Base-by-base conservation (phyloP, 2,113 vertebrate species). In the Machaerirhynchus nigripectus region DNA sequence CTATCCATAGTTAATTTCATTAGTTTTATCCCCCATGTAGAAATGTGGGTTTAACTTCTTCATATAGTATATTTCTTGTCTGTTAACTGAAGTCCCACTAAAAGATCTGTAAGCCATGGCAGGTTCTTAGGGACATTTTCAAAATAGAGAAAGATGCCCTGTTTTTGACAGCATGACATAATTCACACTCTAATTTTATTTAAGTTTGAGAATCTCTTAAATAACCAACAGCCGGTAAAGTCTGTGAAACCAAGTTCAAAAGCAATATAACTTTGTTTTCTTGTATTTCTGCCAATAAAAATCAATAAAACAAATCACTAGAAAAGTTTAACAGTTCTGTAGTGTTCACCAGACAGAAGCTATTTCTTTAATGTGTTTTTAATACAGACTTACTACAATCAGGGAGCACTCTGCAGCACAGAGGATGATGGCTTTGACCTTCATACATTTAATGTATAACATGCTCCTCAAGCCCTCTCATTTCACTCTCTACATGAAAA, bases 151-250 rank as follows among this genome's bases (percentile, higher is more conserved):
- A 90, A 64, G 47, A 74, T 83, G 52, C 33, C 80, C 75, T 74
- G 50, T 4, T 96, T 93, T 91, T 92, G 82, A 93, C 68, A 94
- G 88, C 22, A 85, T 95, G 93, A 91, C 68, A 93, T 92, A 96
- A 93, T 95, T 96, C 92, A 93, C 93, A 96, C 85, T 78, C 59
- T 86, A 94, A 93, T 91, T 95, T 92, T 93, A 77, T 90, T 96
- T 87, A 68, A 42, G 44, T 75, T 80, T 77, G 52, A 88, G 82
- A 90, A 84, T 86, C 24, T 91, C 56, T 81, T 93, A 95, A 96
- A 97, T 96, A 95, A 93, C 76, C 24, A 96, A 44, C 67, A 69
- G 87, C 77, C 75, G 44, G 71, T 86, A 96, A 96, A 77, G 68
- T 78, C 85, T 93, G 87, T 88, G 85, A 96, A 96, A 74, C 13